Evolutionary conservation across 2,888 invertebrate species (phyloP).

Genomic region (Gari tellinella): DNA sequence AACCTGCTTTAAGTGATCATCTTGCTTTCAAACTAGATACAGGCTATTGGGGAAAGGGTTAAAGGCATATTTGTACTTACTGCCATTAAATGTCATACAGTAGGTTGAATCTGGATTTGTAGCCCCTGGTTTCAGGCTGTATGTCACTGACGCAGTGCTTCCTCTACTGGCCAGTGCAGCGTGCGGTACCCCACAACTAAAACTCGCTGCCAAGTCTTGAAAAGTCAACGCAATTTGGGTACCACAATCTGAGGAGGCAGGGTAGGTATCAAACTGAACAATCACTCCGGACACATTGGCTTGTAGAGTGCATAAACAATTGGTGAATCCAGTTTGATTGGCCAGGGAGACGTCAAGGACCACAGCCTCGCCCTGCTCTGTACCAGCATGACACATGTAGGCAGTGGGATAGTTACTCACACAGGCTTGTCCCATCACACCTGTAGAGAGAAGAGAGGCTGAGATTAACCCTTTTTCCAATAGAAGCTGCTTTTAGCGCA

Average conservation of each 20-base stretch:
- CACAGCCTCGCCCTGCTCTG: slow-evolving; percentile 20
- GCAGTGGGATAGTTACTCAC: slow-evolving; percentile 7
- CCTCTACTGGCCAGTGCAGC: slow-evolving; percentile 16
- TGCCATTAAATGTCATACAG: slow-evolving; percentile 33
- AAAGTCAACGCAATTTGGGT: slow-evolving; percentile 28
- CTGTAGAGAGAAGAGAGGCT: too few relatives aligned
- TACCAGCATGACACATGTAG: slow-evolving; percentile 26
- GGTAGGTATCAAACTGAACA: slow-evolving; percentile 18
- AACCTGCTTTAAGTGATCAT: too few relatives aligned
- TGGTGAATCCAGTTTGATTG: background rate
- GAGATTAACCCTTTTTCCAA: too few relatives aligned
- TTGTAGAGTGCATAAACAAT: slow-evolving; percentile 22
- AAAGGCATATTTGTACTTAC: slow-evolving; percentile 14
- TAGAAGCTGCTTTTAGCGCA: too few relatives aligned
- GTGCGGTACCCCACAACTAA: slow-evolving; percentile 31
- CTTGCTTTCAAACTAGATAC: too few relatives aligned
- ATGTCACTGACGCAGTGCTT: slow-evolving; percentile 10
- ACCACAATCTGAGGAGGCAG: slow-evolving; percentile 24
- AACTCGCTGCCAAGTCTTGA: slow-evolving; percentile 27
- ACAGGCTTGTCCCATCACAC: slow-evolving; percentile 14
- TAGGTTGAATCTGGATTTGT: slow-evolving; percentile 22
- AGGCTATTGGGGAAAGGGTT: too few relatives aligned
- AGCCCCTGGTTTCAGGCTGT: slow-evolving; percentile 4
- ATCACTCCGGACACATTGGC: slow-evolving; percentile 20
- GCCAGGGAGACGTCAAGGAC: slow-evolving; percentile 34